Conservation (phyloP, 2,888 invertebrate species). For the Drosophila paracracens region DNA sequence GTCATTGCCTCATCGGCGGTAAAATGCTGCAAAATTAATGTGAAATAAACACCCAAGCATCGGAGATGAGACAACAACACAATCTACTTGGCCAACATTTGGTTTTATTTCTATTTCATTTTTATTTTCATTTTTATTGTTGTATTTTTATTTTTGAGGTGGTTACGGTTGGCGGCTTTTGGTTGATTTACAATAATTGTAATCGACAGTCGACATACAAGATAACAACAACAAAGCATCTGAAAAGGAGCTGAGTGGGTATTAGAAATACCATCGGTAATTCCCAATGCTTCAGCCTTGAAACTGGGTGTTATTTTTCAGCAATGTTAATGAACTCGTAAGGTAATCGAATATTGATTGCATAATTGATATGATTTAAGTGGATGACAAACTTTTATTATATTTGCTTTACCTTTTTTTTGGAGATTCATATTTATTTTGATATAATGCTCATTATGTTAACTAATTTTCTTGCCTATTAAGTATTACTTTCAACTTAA, state of each 20-base stretch:
- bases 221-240: constrained; percentile 29
- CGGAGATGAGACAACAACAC: constrained; percentile 11
- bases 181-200: constrained; percentile 69
- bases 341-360: background rate
- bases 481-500: background rate
- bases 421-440: background rate
- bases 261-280: constrained; percentile 21
- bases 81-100: constrained; percentile 17
- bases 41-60: constrained; percentile 45
- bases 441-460: background rate
- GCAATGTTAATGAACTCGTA: background rate
- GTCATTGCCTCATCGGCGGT: constrained; percentile 43
- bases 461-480: background rate
- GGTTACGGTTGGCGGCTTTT: constrained; percentile 35
- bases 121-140: constrained; percentile 4
- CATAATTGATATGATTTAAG: background rate
- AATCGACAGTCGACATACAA: constrained; percentile 43
- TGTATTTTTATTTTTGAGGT: background rate
- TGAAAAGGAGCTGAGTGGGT: constrained; percentile 10
- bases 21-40: constrained; percentile 69
- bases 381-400: background rate
- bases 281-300: background rate
- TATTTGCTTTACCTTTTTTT: background rate
- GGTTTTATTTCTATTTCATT: constrained; percentile 12
- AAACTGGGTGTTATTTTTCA: constrained; percentile 1